These are phyloP conservation scores for Clitarchus hookeri DNA, from an alignment of 2,888 invertebrate genomes.

Conservation along the genomic window DNA sequence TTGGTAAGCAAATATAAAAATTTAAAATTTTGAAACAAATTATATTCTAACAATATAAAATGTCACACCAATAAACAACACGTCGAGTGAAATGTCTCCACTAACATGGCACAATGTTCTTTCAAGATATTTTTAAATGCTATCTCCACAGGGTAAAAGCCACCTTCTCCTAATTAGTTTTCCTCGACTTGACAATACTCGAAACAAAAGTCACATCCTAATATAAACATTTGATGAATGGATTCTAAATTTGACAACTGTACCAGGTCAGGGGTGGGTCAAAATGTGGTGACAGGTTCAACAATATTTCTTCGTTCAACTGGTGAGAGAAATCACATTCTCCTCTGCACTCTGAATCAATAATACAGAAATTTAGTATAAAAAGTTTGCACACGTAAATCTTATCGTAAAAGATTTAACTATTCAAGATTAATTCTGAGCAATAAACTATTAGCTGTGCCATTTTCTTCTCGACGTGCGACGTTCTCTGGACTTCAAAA, in stretches of 20 bases:
- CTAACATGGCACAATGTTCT: conserved; percentile 37
- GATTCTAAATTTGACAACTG: conserved; percentile 9
- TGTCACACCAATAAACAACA: conserved; percentile 33
- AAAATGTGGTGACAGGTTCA: conserved; percentile 3
- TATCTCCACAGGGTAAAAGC: conserved; percentile 31
- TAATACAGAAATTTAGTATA: conserved; percentile 35
- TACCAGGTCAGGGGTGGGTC: conserved; percentile 7
- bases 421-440: conserved; percentile 34
- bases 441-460: conserved; percentile 25
- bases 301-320: conserved; percentile 17
- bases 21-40: conserved; percentile 33
- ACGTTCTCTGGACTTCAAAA: not conserved
- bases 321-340: conserved; percentile 15
- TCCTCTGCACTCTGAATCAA: conserved; percentile 32
- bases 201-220: conserved; percentile 2
- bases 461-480: conserved; percentile 7
- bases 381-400: conserved; percentile 33
- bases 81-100: conserved; percentile 41
- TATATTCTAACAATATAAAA: conserved; percentile 30
- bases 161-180: conserved; percentile 28
- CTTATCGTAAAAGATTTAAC: conserved; percentile 30
- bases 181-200: not conserved
- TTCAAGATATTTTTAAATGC: conserved; percentile 42
- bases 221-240: not conserved
- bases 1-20: conserved; percentile 30